Conservation (phyloP, 2,113 vertebrate species). For the Todiramphus saurophagus region DNA sequence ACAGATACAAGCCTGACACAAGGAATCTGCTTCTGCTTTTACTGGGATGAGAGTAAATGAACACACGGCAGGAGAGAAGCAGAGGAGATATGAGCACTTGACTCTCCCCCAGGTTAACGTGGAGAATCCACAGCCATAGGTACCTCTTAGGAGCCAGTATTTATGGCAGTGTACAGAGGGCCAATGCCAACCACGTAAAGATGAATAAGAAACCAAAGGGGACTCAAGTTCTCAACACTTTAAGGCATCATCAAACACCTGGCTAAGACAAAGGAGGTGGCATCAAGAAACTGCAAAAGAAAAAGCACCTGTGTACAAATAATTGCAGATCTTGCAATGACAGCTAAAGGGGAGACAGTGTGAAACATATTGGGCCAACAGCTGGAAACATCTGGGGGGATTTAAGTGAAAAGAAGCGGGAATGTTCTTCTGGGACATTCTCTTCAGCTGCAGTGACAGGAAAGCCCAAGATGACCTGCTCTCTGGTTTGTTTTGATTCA, state of each 20-base stretch:
- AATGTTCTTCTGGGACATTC: not conserved
- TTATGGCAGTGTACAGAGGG: not conserved
- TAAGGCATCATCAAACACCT: too few relatives aligned
- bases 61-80: not conserved
- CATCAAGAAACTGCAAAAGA: not conserved
- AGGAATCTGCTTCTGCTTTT: not conserved
- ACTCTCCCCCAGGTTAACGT: not conserved
- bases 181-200: not conserved
- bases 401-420: not conserved
- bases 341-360: not conserved
- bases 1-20: not conserved
- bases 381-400: not conserved
- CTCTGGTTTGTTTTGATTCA: not conserved
- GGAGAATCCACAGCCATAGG: not conserved
- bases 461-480: not conserved
- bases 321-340: not conserved
- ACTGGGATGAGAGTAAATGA: not conserved
- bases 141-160: not conserved
- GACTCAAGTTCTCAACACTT: not conserved
- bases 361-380: not conserved
- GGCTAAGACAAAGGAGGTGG: not conserved
- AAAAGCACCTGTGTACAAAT: not conserved
- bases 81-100: fast-evolving
- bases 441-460: not conserved
- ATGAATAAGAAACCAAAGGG: not conserved